phyloP scores from a whole-genome alignment of 2,888 invertebrate genomes.

The Stictocephala bisonia region DNA sequence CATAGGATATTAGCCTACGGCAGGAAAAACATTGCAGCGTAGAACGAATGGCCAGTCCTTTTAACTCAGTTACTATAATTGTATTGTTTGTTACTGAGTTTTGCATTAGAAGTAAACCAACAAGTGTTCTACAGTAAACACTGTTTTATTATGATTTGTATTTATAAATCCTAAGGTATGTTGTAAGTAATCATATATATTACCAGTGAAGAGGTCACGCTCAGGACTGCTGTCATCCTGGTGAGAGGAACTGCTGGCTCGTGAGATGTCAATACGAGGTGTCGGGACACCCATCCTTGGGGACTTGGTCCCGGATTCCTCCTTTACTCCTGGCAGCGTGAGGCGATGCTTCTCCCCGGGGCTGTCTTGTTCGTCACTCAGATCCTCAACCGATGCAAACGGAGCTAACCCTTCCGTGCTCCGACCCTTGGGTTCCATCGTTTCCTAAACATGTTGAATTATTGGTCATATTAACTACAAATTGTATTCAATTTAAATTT shows the following conservation, averaged over 20 bases:
- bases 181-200: too few relatives aligned
- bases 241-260: slow-evolving; percentile 89
- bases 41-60: too few relatives aligned
- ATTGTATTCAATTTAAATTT: too few relatives aligned
- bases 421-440: slow-evolving; percentile 14
- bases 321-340: slow-evolving; percentile 66
- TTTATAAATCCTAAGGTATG: too few relatives aligned
- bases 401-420: slow-evolving; percentile 89
- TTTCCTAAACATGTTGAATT: background rate
- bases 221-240: slow-evolving; percentile 88
- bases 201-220: slow-evolving; percentile 79
- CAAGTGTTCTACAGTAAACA: too few relatives aligned
- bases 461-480: background rate
- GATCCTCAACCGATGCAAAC: slow-evolving; percentile 93
- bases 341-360: slow-evolving; percentile 62
- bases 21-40: too few relatives aligned
- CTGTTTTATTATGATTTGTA: too few relatives aligned
- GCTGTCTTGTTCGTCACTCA: slow-evolving; percentile 80
- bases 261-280: slow-evolving; percentile 89
- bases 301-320: slow-evolving; percentile 61
- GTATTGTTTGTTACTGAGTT: too few relatives aligned
- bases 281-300: slow-evolving; percentile 70
- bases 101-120: too few relatives aligned
- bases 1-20: too few relatives aligned
- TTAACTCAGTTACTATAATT: too few relatives aligned